phyloP scores from a whole-genome alignment of 2,113 vertebrate species.

The Ceuthmochares aereus region DNA sequence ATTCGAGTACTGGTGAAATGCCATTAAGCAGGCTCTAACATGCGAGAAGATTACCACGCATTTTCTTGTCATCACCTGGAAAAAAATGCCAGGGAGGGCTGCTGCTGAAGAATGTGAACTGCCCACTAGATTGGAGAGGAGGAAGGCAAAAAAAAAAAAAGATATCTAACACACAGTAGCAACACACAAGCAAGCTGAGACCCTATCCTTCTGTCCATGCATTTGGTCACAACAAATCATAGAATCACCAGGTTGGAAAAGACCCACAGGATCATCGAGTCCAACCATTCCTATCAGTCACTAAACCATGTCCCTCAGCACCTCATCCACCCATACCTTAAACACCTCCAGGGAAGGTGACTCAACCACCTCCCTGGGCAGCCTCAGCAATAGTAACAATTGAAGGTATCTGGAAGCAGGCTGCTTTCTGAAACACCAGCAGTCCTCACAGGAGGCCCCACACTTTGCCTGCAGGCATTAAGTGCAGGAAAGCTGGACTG shows the following conservation, averaged over 20 bases:
- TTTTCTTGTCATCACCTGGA: neutral
- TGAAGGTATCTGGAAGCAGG: neutral
- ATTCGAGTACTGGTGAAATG: neutral
- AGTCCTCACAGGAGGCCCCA: neutral
- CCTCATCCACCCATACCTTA: too few species aligned
- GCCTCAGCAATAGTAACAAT: neutral
- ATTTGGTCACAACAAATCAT: neutral
- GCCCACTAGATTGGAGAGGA: accelerated
- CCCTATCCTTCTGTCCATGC: neutral
- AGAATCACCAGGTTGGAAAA: too few species aligned
- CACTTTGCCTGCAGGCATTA: neutral
- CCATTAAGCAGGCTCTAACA: neutral
- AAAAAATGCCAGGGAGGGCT: neutral
- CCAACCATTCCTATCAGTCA: too few species aligned
- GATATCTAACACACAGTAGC: neutral
- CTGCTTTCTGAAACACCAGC: neutral
- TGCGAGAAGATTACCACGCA: neutral
- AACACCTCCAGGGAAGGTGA: too few species aligned
- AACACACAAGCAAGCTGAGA: neutral
- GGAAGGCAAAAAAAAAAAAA: neutral
- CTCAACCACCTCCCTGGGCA: too few species aligned
- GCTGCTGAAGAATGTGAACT: neutral
- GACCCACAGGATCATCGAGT: too few species aligned
- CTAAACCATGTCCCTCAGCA: too few species aligned
- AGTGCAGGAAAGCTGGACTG: neutral